Evolutionary conservation across 2,888 invertebrate genomes (phyloP), one percentile per base, ranked within the genome.

Genomic region (Junonia oenone): DNA sequence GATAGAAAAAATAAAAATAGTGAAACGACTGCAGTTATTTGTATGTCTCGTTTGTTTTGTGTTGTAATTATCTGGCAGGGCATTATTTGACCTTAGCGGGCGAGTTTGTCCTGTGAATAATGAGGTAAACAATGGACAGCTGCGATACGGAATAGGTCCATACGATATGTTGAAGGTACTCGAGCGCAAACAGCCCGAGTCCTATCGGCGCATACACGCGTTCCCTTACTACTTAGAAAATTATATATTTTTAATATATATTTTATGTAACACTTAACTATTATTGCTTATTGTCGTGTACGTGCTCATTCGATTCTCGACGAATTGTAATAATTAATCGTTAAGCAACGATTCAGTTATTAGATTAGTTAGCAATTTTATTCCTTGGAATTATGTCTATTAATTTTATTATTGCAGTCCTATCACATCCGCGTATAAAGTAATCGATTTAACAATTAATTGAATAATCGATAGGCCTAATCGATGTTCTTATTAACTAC

Each of bases 61-160:
- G 26, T 43, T n/a, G 40, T 43, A 17, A 40, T 5, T 43, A 43
- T 43, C 26, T 43, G 5, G 3, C 15, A 14, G 26, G 8, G 13
- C 11, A 26, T 26, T 37, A 37, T 43, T 43, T 26, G 13, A 43
- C 26, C 43, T 26, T 43, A 13, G 13, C 31, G 45, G 22, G n/a
- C 29, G n/a, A 31, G 29, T 51, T 38, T 19, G 22, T 40, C 38
- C 38, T 40, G 45, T 37, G 6, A 15, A 38, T 49, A 45, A 45
- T 45, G 45, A 55, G 33, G 17, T 48, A 48, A 48, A 48, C 22
- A 48, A 50, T 50, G 11, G 26, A 43, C 43, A 43, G 37, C 17
- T 38, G 13, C 29, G 40, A 40, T 50, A 50, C 13, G 40, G 40
- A 43, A 26, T 43, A 26, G 22, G 43, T 43, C 19, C 22, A 26